Evolutionary conservation across 2,797 vertebrate species (phyloP).

Genomic region (Phataginus tetradactyla): DNA sequence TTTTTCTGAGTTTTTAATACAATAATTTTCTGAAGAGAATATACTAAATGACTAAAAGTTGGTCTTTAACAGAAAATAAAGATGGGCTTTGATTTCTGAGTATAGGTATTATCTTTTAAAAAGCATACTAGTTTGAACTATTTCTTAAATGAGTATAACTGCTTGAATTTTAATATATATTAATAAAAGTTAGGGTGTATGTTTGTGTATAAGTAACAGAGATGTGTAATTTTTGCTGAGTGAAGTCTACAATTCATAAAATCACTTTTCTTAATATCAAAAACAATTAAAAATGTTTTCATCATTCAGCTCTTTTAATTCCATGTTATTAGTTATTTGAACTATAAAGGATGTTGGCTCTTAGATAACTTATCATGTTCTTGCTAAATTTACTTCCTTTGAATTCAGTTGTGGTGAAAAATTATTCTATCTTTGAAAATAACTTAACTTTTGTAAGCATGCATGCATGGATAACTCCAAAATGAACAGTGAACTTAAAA

Average conservation of each 20-base stretch:
- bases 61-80: not conserved
- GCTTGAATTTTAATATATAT: constrained; percentile 1
- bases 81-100: constrained; percentile 1
- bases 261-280: not conserved
- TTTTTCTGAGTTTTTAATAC: not conserved
- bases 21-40: not conserved
- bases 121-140: constrained; percentile 11
- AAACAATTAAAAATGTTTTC: not conserved
- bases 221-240: not conserved
- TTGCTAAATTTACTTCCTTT: constrained; percentile 31
- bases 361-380: constrained; percentile 35
- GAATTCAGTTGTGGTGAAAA: constrained; percentile 58
- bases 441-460: constrained; percentile 49
- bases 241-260: constrained; percentile 12
- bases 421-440: constrained; percentile 61
- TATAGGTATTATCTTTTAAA: not conserved
- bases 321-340: constrained; percentile 36
- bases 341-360: not conserved
- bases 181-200: not conserved
- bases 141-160: not conserved
- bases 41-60: constrained; percentile 10
- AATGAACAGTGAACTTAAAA: constrained; percentile 41
- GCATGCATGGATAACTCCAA: constrained; percentile 52
- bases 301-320: not conserved
- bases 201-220: not conserved